Evolutionary conservation across 2,797 vertebrate species (phyloP).

Genomic region (Sebastes kiyomatsui): DNA sequence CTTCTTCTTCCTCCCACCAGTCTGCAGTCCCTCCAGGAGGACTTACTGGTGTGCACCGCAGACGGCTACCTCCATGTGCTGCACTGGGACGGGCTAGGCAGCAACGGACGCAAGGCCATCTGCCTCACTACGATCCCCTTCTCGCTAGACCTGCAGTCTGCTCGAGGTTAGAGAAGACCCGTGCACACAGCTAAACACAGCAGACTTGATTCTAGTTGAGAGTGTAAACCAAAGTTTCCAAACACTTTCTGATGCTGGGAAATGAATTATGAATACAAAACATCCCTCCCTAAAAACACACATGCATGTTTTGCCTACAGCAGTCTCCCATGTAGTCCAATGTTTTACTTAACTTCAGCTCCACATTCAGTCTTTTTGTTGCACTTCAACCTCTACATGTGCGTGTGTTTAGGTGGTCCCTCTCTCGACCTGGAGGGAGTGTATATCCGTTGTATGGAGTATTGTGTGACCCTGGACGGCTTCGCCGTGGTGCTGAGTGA

Average conservation of each 20-base stretch:
- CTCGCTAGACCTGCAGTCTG: constrained; percentile 95
- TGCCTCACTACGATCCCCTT: constrained; percentile 94
- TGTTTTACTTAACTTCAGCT: neutral
- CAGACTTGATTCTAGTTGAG: neutral
- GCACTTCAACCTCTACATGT: neutral
- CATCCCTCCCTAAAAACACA: neutral
- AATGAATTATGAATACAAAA: neutral
- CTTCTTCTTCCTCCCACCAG: constrained; percentile 65
- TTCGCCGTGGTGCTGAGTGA: constrained; percentile 98
- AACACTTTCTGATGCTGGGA: neutral
- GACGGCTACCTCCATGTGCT: constrained; percentile 95
- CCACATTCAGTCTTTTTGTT: neutral
- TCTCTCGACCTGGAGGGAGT: constrained; percentile 91
- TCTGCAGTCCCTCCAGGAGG: constrained; percentile 93
- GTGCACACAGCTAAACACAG: neutral
- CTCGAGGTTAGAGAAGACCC: constrained; percentile 85
- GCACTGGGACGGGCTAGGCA: constrained; percentile 93
- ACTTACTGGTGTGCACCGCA: constrained; percentile 92
- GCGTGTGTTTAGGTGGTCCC: constrained; percentile 86
- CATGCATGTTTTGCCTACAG: neutral
- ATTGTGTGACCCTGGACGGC: constrained; percentile 93
- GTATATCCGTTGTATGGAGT: constrained; percentile 92
- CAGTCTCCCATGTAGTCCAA: neutral
- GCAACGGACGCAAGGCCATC: constrained; percentile 93
- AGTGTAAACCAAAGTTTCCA: neutral